Percentiles rank a stretch among this genome's conserved stretches.
Conservation (phyloP, 2,797 vertebrate genomes). For the Microhierax caerulescens region DNA sequence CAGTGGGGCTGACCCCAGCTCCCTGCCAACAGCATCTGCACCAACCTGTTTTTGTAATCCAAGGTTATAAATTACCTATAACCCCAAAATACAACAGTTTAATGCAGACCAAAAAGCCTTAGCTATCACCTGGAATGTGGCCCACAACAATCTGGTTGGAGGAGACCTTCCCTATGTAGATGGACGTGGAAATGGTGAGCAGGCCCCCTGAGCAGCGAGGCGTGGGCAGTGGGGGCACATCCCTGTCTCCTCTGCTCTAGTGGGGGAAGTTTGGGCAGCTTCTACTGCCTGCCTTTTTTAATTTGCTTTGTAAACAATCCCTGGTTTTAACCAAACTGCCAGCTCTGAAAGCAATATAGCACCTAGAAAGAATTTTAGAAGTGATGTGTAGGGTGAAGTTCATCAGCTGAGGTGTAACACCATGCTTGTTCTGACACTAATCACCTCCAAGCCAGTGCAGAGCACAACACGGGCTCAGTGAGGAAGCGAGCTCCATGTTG, state of each 20-base stretch:
- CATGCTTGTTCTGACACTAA: rapidly evolving
- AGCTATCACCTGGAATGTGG: not conserved
- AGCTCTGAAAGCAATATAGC: not conserved
- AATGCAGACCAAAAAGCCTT: constrained; percentile 3
- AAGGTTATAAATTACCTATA: not conserved
- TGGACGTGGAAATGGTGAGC: not conserved
- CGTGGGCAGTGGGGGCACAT: rapidly evolving
- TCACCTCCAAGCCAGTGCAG: not conserved
- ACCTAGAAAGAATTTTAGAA: not conserved
- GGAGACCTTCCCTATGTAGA: not conserved
- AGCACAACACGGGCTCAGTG: not conserved
- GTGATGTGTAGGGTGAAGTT: not conserved
- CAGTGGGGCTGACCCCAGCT: not conserved
- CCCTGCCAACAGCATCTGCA: not conserved
- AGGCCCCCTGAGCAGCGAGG: not conserved
- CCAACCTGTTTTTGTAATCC: not conserved
- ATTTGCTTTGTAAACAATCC: constrained; percentile 12
- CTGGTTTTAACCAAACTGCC: not conserved
- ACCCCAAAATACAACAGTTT: constrained; percentile 24
- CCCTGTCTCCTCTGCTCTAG: not conserved
- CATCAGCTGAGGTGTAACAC: not conserved
- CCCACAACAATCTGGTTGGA: not conserved
- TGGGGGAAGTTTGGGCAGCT: not conserved
- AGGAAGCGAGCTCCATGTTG: rapidly evolving
- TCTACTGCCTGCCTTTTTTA: constrained; percentile 16